These are phyloP conservation scores for Rhabditoides inermis DNA, from an alignment of 2,888 invertebrate species.

Conservation along the genomic window DNA sequence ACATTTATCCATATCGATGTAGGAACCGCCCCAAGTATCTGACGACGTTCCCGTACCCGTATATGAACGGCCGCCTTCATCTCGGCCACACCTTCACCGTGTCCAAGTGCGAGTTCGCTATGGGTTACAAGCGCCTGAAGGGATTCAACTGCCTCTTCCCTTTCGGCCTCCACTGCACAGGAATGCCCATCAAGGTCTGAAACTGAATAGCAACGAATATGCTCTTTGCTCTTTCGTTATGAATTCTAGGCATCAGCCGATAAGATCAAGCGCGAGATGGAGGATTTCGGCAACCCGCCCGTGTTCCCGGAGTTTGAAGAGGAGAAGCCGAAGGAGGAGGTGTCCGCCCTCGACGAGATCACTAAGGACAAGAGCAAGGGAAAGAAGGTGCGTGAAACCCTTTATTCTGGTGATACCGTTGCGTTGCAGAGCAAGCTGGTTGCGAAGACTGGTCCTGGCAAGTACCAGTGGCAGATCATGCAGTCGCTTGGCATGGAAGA, in stretches of 20 bases:
- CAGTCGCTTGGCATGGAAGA: constrained; percentile 77
- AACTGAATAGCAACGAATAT: background rate
- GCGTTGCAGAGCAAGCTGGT: constrained; percentile 79
- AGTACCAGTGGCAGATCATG: constrained; percentile 99
- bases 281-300: constrained; percentile 83
- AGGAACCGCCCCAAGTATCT: constrained; percentile 66
- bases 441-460: constrained; percentile 78
- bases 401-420: too few species aligned
- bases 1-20: background rate
- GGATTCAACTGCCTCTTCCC: constrained; percentile 87
- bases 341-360: constrained; percentile 52
- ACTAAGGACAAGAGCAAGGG: constrained; percentile 81
- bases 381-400: constrained; percentile 70
- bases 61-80: constrained; percentile 97
- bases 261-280: constrained; percentile 86
- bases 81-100: constrained; percentile 92
- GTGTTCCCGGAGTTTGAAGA: too few species aligned
- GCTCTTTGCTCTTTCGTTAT: too few species aligned
- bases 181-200: constrained; percentile 87
- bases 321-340: too few species aligned
- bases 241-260: constrained; percentile 83
- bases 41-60: constrained; percentile 92
- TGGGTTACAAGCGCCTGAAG: constrained; percentile 79
- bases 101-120: constrained; percentile 92
- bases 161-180: constrained; percentile 96